Base-by-base conservation (phyloP, 2,113 vertebrate genomes). In the Bufo gargarizans region DNA sequence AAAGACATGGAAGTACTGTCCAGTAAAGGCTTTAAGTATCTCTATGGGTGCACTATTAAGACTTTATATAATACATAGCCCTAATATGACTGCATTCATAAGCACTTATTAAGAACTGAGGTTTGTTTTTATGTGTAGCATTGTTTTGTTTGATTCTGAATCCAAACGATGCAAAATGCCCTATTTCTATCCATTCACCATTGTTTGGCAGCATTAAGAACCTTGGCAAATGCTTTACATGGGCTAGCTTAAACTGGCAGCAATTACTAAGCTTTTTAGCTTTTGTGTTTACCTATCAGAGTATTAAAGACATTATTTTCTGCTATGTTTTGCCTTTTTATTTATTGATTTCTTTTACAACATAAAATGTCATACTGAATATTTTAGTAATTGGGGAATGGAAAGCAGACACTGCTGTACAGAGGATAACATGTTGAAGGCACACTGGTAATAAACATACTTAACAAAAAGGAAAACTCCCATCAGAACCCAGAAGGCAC, bases 391-490 rank as follows among this genome's bases (percentile, higher is more conserved):
- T 49, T n/a, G 59, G 81, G 53, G 53, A 58, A 84, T 67, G 17
- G 69, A 77, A 84, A 88, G 81, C 87, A 84, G 71, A 77, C 58
- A 33, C 69, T 67, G 47, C 56, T 78, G 47, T 84, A 56, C 56
- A 22, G 59, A 77, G 10, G n/a, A 58, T 84, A 69, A 77, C 77
- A 84, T 78, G 50, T 22, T 67, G 12, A 84, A 81, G 77, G 77
- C 58, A 43, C 69, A 76, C 33, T 74, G 47, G 45, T 77, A 67
- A 55, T 89, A 89, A 77, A 78, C 81, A 89, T 84, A 89, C 71
- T 67, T 84, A 80, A 87, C 49, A 53, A n/a, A 89, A 84, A 77
- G 61, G 49, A 47, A 88, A 82, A 78, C 47, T 77, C 13, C 17
- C 43, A 55, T 84, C 55, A 58, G 33, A 84, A 84, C 67, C 58